phyloP scores from a whole-genome alignment of 2,113 vertebrate species.

The Sebastes schlegelii region DNA sequence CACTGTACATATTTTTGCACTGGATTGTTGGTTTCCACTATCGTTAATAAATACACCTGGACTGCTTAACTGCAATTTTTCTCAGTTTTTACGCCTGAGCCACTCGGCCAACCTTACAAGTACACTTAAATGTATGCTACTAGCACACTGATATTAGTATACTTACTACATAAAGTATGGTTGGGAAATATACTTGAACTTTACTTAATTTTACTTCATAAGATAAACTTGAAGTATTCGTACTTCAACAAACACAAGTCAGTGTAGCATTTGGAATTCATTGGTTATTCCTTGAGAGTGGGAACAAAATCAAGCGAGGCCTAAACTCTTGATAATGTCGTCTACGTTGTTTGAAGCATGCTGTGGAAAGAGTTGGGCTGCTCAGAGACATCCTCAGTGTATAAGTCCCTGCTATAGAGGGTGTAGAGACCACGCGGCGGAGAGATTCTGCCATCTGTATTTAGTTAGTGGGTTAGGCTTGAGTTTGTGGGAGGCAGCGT shows the following conservation, averaged over 20 bases:
- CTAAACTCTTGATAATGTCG: slow-evolving; percentile 9
- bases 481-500: slow-evolving; percentile 40
- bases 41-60: too few relatives aligned
- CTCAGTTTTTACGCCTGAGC: too few relatives aligned
- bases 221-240: too few relatives aligned
- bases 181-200: too few relatives aligned
- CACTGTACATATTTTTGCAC: too few relatives aligned
- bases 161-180: too few relatives aligned
- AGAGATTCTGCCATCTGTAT: slow-evolving; percentile 62
- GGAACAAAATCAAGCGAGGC: slow-evolving; percentile 13
- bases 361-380: slow-evolving; percentile 2
- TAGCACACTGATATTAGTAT: too few relatives aligned
- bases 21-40: too few relatives aligned
- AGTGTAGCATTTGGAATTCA: slow-evolving; percentile 46
- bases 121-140: too few relatives aligned
- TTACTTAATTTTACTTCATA: too few relatives aligned
- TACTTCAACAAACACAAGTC: slow-evolving; percentile 24
- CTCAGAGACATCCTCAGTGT: not conserved
- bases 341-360: slow-evolving; percentile 4
- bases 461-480: slow-evolving; percentile 59
- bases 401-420: slow-evolving; percentile 31
- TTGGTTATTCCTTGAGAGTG: slow-evolving; percentile 15
- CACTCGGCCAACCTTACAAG: too few relatives aligned
- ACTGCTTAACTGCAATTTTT: too few relatives aligned
- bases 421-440: slow-evolving; percentile 28